Conservation (phyloP, 1,140 invertebrate species). For the Papilio aristodemus region DNA sequence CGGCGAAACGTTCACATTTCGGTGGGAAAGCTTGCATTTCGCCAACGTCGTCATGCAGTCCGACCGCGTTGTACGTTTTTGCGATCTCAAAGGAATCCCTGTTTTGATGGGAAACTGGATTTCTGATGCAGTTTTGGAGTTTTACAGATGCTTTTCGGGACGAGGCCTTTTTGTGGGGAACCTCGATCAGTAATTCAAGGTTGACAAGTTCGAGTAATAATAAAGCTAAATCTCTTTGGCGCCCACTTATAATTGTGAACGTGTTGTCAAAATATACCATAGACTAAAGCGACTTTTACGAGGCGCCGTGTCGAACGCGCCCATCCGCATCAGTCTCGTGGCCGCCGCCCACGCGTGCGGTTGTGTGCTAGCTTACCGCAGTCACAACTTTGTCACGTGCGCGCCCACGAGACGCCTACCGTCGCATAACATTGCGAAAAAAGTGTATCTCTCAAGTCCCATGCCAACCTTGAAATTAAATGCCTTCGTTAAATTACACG, state of each 20-base stretch:
- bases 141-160: constrained; percentile 44
- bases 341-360: constrained; percentile 67
- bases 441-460: constrained; percentile 67
- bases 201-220: constrained; percentile 37
- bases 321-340: constrained; percentile 59
- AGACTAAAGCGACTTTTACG: constrained; percentile 39
- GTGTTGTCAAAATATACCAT: constrained; percentile 44
- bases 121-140: constrained; percentile 48
- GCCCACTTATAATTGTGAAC: background rate
- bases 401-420: constrained; percentile 75
- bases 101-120: constrained; percentile 60
- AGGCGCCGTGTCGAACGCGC: constrained; percentile 41
- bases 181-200: constrained; percentile 51
- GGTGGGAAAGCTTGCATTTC: constrained; percentile 68
- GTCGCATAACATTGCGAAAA: constrained; percentile 74
- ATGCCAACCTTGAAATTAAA: constrained; percentile 73
- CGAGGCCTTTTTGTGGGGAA: constrained; percentile 45
- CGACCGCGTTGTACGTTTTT: constrained; percentile 59
- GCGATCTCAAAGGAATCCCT: constrained; percentile 49
- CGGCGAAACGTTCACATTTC: constrained; percentile 62
- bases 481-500: constrained; percentile 68
- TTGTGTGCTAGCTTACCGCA: constrained; percentile 55
- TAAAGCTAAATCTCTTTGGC: constrained; percentile 10
- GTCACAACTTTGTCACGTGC: constrained; percentile 69
- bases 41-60: constrained; percentile 55